Evolutionary conservation across 2,888 invertebrate genomes (phyloP).

Genomic region (Homarus gammarus): DNA sequence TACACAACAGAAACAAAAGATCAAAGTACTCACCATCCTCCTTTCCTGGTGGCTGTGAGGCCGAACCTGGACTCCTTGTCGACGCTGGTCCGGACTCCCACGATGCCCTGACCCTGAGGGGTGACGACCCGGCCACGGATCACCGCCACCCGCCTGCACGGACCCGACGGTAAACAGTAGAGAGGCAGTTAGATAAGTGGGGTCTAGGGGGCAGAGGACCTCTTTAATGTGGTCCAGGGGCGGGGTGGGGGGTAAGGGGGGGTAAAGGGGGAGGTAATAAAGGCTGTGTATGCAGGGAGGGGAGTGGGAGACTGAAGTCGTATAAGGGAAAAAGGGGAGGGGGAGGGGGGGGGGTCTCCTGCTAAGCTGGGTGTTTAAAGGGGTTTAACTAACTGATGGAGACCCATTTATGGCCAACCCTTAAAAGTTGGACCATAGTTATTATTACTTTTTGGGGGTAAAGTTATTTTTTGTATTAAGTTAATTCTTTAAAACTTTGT

Average conservation of each 20-base stretch:
- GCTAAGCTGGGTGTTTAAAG: conserved; percentile 1
- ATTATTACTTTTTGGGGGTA: conserved; percentile 9
- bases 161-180: background rate
- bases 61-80: conserved; percentile 96
- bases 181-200: conserved; percentile 22
- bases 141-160: conserved; percentile 90
- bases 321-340: conserved; percentile 17
- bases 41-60: conserved; percentile 94
- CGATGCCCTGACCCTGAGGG: conserved; percentile 95
- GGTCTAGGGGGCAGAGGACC: background rate
- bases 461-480: no score
- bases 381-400: conserved; percentile 8
- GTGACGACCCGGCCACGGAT: conserved; percentile 98
- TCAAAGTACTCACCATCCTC: conserved; percentile 90
- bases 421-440: background rate
- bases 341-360: conserved; percentile 4
- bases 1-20: background rate
- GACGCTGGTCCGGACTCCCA: conserved; percentile 97
- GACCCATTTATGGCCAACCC: background rate
- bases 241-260: background rate
- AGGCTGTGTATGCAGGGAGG: background rate
- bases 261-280: background rate
- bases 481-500: no score
- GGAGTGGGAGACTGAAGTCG: conserved; percentile 27
- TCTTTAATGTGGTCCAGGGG: background rate